Evolutionary conservation across 2,113 vertebrate genomes (phyloP).

Genomic region (Lampris incognitus): DNA sequence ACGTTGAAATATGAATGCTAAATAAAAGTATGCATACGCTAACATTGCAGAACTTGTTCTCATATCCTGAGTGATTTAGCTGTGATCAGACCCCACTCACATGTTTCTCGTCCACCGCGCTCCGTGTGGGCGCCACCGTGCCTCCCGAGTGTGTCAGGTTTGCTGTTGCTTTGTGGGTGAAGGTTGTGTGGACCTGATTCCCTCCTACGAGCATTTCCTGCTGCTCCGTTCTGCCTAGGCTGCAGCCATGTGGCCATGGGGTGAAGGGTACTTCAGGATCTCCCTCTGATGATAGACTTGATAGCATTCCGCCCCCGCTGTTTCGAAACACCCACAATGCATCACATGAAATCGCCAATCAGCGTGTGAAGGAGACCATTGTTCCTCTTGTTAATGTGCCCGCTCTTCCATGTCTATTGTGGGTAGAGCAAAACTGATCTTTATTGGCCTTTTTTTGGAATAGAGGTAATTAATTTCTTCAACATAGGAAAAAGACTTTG

Average conservation of each 20-base stretch:
- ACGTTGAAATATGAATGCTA: slow-evolving; percentile 23
- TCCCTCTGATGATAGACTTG: slow-evolving; percentile 60
- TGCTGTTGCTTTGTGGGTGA: slow-evolving; percentile 57
- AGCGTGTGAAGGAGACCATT: slow-evolving; percentile 26
- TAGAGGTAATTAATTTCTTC: slow-evolving; percentile 23
- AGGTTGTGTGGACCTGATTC: slow-evolving; percentile 64
- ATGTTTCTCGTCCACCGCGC: slow-evolving; percentile 40
- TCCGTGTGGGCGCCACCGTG: slow-evolving; percentile 54
- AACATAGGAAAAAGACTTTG: slow-evolving; percentile 5
- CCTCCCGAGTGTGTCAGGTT: slow-evolving; percentile 57
- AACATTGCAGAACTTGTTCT: slow-evolving; percentile 25
- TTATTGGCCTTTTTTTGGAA: slow-evolving; percentile 15
- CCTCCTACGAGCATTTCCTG: slow-evolving; percentile 61
- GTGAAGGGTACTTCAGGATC: slow-evolving; percentile 66
- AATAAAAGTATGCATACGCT: background rate
- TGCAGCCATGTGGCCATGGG: slow-evolving; percentile 45
- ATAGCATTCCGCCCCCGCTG: slow-evolving; percentile 53
- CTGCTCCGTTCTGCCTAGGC: slow-evolving; percentile 41
- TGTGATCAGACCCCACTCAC: slow-evolving; percentile 45
- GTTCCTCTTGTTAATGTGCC: slow-evolving; percentile 13
- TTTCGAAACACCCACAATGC: slow-evolving; percentile 63
- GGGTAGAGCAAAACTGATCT: slow-evolving; percentile 29
- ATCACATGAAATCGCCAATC: slow-evolving; percentile 48
- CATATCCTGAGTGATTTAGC: slow-evolving; percentile 48
- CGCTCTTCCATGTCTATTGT: background rate